These are phyloP conservation scores for Nasonia longicornis DNA, from an alignment of 1,140 invertebrate genomes.

Conservation along the genomic window DNA sequence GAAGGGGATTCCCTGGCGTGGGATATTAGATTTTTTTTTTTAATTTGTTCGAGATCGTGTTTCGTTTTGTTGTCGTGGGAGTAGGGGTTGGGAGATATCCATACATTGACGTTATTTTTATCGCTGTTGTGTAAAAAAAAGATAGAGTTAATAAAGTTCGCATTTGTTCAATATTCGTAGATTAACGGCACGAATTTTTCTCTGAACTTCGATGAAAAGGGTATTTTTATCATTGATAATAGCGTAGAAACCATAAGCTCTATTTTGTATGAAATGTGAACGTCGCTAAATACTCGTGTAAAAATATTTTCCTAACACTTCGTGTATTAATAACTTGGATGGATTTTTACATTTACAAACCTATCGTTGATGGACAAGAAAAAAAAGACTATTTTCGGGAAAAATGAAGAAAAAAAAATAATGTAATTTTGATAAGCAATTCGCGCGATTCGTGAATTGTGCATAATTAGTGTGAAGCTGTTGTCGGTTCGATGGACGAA, in stretches of 20 bases:
- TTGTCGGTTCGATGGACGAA: neutral
- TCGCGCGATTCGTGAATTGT: neutral
- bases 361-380: neutral
- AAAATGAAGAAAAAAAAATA: neutral
- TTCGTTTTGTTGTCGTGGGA: neutral
- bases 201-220: neutral
- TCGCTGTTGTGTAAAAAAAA: neutral
- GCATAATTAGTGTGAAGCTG: neutral
- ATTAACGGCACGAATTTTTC: neutral
- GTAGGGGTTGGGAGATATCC: neutral
- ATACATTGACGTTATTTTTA: neutral
- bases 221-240: constrained; percentile 9
- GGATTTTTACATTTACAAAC: neutral
- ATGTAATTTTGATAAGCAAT: neutral
- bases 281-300: constrained; percentile 3
- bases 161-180: neutral
- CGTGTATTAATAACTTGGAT: neutral
- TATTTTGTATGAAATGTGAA: constrained; percentile 20
- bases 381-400: neutral
- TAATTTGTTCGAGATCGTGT: too few species aligned
- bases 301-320: constrained; percentile 20
- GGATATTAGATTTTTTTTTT: neutral
- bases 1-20: neutral
- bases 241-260: neutral
- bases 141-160: neutral